Evolutionary conservation across 1,140 invertebrate genomes (phyloP).

Genomic region (Helicoverpa zea): DNA sequence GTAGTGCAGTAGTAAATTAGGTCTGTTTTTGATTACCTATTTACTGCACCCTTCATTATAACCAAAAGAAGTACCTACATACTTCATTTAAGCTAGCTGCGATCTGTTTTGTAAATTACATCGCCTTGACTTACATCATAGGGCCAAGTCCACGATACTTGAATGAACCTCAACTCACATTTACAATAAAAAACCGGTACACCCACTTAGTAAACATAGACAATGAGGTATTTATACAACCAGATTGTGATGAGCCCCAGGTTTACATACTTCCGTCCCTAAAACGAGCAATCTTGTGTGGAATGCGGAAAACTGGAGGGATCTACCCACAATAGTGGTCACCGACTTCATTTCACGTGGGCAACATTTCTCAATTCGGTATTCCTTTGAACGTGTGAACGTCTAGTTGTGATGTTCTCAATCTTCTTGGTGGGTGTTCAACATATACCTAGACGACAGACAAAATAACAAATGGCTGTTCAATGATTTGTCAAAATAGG

Average conservation of each 20-base stretch:
- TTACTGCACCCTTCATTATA: too few relatives aligned
- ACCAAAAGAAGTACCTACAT: too few relatives aligned
- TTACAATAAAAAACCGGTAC: constrained; percentile 65
- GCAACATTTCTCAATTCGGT: constrained; percentile 65
- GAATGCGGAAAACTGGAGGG: constrained; percentile 51
- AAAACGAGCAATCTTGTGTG: constrained; percentile 35
- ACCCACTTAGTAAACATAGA: constrained; percentile 66
- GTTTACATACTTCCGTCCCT: constrained; percentile 48
- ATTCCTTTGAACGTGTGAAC: constrained; percentile 62
- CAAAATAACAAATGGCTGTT: not conserved
- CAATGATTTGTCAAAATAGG: not conserved
- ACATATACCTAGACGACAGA: not conserved
- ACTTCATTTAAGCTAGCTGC: too few relatives aligned
- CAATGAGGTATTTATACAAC: constrained; percentile 63
- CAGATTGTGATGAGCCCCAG: constrained; percentile 55
- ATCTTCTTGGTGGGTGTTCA: constrained; percentile 14
- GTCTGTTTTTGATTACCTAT: not conserved
- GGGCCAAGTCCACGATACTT: constrained; percentile 30
- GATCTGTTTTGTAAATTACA: not conserved
- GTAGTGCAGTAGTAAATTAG: constrained; percentile 4
- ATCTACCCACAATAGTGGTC: constrained; percentile 53
- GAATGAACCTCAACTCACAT: constrained; percentile 50
- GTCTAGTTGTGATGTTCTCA: constrained; percentile 47
- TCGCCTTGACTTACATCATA: not conserved
- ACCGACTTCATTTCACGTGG: constrained; percentile 62